Base-by-base conservation (phyloP, 2,113 vertebrate genomes). In the Menidia beryllina region DNA sequence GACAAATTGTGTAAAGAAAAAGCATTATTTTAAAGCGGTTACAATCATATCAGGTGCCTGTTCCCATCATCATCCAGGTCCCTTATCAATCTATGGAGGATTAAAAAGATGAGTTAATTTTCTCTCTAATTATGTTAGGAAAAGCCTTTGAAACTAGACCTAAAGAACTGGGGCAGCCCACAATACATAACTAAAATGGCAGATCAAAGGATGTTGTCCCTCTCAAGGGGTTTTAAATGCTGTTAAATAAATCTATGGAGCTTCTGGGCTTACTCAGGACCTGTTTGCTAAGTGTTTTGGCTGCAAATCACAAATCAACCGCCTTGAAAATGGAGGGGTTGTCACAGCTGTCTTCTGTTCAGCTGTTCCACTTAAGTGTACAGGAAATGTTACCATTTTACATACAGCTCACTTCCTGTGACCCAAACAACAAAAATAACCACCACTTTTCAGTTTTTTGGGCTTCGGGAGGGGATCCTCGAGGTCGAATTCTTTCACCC, bases 371-470 rank as follows among this genome's bases (percentile, higher is more conserved):
- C n/a, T 49, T 11, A 0, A 75, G 70, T 60, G 79, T 61, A 53
- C 74, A 89, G 82, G 87, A 89, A 85, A 66, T 48, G 67, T n/a
- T 34, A 66, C 34, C 14, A 64, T 43, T 74, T 76, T 41, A 34
- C 69, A n/a, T 41, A 14, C 52, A 21, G 48, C 75, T 72, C 69
- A 68, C 69, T 86, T 88, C 83, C 81, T 82, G 75, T 34, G 66
- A 47, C 38, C 43, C 43, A 24, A 54, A 70, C 7, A 55, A 75
- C 62, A 68, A 70, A 7, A 14, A 58, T 19, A 72, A 66, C 72
- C 79, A 53, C 68, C 11, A 2, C 14, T 51, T 47, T 39, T 38
- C 4, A n/a, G 23, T 23, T 24, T 36, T 68, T 41, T 19, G 1
- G 21, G 21, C 39, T 57, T 14, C 15, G 30, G 20, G 47, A 63